These are phyloP conservation scores for Fopius arisanus DNA, from an alignment of 1,140 invertebrate genomes.

Conservation along the genomic window DNA sequence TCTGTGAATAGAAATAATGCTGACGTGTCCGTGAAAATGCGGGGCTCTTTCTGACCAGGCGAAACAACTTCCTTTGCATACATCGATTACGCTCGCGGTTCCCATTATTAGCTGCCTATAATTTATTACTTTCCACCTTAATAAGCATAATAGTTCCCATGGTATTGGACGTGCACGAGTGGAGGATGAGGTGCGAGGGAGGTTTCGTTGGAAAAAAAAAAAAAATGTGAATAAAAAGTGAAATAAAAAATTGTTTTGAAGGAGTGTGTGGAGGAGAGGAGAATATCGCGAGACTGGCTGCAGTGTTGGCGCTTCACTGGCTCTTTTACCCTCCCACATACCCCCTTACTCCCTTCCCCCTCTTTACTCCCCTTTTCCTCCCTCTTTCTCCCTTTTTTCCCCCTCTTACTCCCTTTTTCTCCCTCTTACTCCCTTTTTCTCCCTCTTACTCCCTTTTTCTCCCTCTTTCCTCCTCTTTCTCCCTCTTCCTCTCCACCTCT, in stretches of 20 bases:
- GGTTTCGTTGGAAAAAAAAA: slow-evolving; percentile 13
- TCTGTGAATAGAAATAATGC: not conserved
- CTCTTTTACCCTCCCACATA: not conserved
- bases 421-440: no score
- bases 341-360: not conserved
- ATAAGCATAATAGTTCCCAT: slow-evolving; percentile 64
- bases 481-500: not conserved
- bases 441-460: no score
- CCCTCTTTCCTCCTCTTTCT: not conserved
- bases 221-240: not conserved
- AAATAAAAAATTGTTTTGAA: not conserved
- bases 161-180: slow-evolving; percentile 44
- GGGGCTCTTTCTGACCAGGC: slow-evolving; percentile 13
- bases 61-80: slow-evolving; percentile 61
- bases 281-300: not conserved
- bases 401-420: not conserved
- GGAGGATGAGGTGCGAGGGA: slow-evolving; percentile 4
- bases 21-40: not conserved
- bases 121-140: slow-evolving; percentile 66
- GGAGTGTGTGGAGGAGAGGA: slow-evolving; percentile 12
- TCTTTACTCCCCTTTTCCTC: not conserved
- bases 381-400: not conserved
- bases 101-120: slow-evolving; percentile 61
- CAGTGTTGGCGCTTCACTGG: not conserved
- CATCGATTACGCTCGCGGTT: slow-evolving; percentile 58